Conservation (phyloP, 2,113 vertebrate species). For the Gobio gobio region DNA sequence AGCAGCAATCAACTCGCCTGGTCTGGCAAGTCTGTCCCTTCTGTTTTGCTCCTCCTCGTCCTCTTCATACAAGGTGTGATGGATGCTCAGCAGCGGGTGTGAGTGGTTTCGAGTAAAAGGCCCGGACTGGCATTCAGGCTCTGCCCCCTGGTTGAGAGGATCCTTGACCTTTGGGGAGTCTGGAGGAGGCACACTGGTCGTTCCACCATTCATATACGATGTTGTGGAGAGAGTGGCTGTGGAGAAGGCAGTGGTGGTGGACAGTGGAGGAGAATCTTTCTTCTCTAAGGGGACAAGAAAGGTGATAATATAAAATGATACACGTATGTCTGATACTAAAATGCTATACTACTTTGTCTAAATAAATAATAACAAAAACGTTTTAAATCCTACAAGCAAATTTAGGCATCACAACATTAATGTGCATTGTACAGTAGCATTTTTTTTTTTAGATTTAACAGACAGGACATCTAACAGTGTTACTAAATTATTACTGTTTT, state of each 20-base stretch:
- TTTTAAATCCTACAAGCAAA: background rate
- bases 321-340: background rate
- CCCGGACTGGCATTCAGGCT: conserved; percentile 63
- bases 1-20: conserved; percentile 77
- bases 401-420: background rate
- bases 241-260: conserved; percentile 72
- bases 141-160: conserved; percentile 59
- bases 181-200: conserved; percentile 71
- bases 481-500: background rate
- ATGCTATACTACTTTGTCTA: background rate
- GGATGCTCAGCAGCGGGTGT: conserved; percentile 77
- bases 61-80: conserved; percentile 75
- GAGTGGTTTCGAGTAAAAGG: conserved; percentile 69
- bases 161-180: conserved; percentile 62
- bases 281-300: conserved; percentile 67
- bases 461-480: background rate
- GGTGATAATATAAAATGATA: background rate
- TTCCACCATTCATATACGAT: conserved; percentile 73
- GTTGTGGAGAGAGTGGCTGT: conserved; percentile 70
- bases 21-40: conserved; percentile 71
- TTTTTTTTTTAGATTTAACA: background rate
- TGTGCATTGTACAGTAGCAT: background rate
- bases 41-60: conserved; percentile 72
- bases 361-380: background rate
- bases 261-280: conserved; percentile 71